Percentiles rank a stretch among this genome's conserved stretches.
These are phyloP conservation scores for Athene cunicularia DNA, from an alignment of 2,113 vertebrate genomes.

Conservation along the genomic window DNA sequence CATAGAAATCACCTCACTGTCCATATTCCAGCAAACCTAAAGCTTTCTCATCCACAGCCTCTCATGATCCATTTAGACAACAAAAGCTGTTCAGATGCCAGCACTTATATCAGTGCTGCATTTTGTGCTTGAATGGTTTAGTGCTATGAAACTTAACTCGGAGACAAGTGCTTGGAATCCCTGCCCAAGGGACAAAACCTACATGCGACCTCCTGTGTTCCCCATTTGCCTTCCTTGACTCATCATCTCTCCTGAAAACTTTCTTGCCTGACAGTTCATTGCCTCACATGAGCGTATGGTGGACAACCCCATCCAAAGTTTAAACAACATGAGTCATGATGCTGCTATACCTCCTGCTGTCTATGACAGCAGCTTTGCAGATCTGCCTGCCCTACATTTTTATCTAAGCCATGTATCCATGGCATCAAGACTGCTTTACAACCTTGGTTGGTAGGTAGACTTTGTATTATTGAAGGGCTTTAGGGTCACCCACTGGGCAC, in stretches of 20 bases:
- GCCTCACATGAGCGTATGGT: neutral
- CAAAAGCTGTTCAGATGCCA: neutral
- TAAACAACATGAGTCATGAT: neutral
- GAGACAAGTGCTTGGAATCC: neutral
- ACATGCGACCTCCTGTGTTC: neutral
- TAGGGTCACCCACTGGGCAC: neutral
- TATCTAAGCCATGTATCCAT: neutral
- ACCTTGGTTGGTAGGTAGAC: neutral
- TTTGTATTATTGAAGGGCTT: neutral
- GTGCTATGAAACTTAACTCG: neutral
- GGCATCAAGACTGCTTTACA: neutral
- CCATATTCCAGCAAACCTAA: neutral
- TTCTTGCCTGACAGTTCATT: neutral
- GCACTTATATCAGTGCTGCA: neutral
- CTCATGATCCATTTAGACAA: neutral
- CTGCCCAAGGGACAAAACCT: neutral
- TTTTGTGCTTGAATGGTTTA: neutral
- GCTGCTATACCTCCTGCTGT: neutral
- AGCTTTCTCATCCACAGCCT: neutral
- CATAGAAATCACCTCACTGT: neutral
- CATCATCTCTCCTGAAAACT: neutral
- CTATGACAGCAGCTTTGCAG: neutral
- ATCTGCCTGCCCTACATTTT: neutral
- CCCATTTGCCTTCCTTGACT: neutral
- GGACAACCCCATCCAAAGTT: neutral